Base-by-base conservation (phyloP, 2,888 invertebrate genomes). In the Julus scandinavius region DNA sequence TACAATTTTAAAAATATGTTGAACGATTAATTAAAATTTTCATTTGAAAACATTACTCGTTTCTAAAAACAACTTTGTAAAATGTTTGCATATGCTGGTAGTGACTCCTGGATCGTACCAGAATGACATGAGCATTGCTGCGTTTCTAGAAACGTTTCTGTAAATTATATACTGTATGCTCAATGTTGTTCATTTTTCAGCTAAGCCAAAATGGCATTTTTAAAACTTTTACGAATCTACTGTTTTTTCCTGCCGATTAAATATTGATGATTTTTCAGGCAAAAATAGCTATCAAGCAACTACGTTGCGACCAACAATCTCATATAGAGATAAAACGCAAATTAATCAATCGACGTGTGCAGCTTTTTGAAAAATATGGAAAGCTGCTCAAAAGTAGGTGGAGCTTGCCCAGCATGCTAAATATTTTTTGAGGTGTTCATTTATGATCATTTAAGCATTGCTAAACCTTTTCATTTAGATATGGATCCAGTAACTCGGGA, bases 341-440 rank as follows among this genome's bases (percentile, higher is more conserved):
- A 2, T 45, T 87, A 41, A 83, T 87, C 20, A 87, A 83, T 15
- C 20, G n/a, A 11, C 72, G 87, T 0, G 41, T n/a, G 41, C 40
- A 20, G 17, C 72, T 87, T 41, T 87, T 87, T 45, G 41, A 38
- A 3, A 41, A 5, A 49, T 87, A 38, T 45, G 20, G 83, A 2
- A 9, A 87, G 17, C 45, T 80, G 41, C 83, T 83, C n/a, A 63
- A 87, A 87, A 17, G 87, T 87, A 80, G 41, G 58, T 87, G 38
- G 17, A 6, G 6, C 17, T 7, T 45, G 7, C 5, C 45, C 45
- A 7, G 1, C 13, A 80, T 80, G 13, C 13, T 29, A 6, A 9
- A 20, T 11, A 9, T 29, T 2, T 72, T 9, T 72, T 54, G 0
- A 29, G 2, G 2, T 20, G 11, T 80, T 80, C 13, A 2, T 13